Evolutionary conservation across 2,797 vertebrate genomes (phyloP).

Genomic region (Danio tinwini): DNA sequence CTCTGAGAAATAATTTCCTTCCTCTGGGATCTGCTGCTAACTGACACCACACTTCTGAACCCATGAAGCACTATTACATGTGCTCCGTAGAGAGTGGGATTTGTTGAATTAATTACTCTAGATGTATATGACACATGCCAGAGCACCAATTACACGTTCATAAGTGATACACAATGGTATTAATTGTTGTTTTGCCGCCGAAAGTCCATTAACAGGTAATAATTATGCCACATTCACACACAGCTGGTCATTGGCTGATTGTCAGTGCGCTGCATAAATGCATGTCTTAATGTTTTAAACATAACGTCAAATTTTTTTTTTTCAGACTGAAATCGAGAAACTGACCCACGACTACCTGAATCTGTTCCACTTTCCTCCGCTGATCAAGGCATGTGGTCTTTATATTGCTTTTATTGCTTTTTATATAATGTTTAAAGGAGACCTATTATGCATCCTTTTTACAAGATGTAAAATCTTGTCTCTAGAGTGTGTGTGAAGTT

Average conservation of each 20-base stretch:
- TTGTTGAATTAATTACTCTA: constrained; percentile 32
- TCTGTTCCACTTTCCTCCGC: constrained; percentile 93
- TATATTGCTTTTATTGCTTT: background rate
- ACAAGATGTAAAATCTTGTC: no score
- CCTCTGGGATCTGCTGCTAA: constrained; percentile 7
- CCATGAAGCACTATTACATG: background rate
- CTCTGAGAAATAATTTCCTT: constrained; percentile 9
- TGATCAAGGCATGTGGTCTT: constrained; percentile 85
- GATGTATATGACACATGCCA: constrained; percentile 42
- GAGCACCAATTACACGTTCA: constrained; percentile 13
- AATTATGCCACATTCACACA: constrained; percentile 28
- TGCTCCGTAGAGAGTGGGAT: constrained; percentile 19
- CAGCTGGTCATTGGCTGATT: constrained; percentile 25
- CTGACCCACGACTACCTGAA: constrained; percentile 92
- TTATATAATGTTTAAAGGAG: no score
- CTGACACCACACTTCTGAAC: constrained; percentile 19
- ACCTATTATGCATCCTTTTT: no score
- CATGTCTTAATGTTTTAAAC: constrained; percentile 17
- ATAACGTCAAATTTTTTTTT: constrained; percentile 41
- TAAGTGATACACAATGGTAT: constrained; percentile 34
- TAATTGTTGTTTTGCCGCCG: constrained; percentile 45
- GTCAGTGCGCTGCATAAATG: constrained; percentile 12
- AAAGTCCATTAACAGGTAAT: constrained; percentile 42
- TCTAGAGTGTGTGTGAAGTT: no score
- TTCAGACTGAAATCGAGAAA: constrained; percentile 93